Evolutionary conservation across 2,113 vertebrate genomes (phyloP), one percentile per base, ranked within the genome.

Genomic region (Sylvietta virens): DNA sequence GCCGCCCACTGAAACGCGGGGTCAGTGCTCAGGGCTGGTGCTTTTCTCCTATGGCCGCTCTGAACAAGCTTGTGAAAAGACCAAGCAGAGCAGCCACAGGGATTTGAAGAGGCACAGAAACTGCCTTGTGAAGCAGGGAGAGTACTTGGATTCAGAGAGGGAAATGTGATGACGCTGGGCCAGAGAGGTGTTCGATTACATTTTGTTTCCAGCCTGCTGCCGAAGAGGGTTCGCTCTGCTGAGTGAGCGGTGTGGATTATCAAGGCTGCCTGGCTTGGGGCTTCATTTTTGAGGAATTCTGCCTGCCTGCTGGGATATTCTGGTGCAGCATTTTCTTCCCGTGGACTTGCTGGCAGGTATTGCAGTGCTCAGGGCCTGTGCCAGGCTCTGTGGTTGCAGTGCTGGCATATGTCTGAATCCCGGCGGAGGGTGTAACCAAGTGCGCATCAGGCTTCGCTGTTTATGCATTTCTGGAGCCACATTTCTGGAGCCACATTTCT

Each of bases 21-120:
- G 84, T 92, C 86, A 90, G 73, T 27, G 78, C 53, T 40, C 76
- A 88, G 85, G 90, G 81, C 62, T 81, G 48, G 48, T 50, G 66
- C 90, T 87, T 86, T 81, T 86, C 89, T 92, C 73, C 90, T 66
- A 2, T 45, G 69, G 40, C 84, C 88, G 78, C 72, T 94, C 81
- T 84, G 72, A 88, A 45, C 69, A 66, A 80, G 51, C 86, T 61
- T 12, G 83, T 77, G 92, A 91, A 80, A 83, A 93, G 66, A 61
- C 53, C 42, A 60, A 53, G 74, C 54, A 67, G 87, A 88, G 61
- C 76, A 81, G 62, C 74, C 81, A 72, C 72, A 50, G 92, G 72
- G 93, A 67, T 87, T 82, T 88, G 72, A 42, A 81, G 72, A 95
- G 87, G 81, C 61, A 30, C 81, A 90, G 86, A 79, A 91, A 60